Base-by-base conservation (phyloP, 1,140 invertebrate species). In the Liolophura sinensis region DNA sequence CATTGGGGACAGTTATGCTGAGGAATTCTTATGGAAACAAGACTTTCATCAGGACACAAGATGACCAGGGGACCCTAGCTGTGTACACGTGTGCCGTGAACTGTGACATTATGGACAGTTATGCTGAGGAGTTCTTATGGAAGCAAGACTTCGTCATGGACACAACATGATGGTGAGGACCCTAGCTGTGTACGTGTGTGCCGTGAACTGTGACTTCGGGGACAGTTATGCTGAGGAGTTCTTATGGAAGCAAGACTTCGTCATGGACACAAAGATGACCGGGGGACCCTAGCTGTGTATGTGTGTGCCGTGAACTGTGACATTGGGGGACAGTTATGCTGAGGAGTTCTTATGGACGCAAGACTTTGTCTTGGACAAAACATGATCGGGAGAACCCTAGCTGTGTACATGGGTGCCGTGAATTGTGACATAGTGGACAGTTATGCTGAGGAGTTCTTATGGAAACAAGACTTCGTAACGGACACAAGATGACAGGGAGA, bases 311-410 rank as follows among this genome's bases (percentile, higher is more conserved):
- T 88, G 22, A 94, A 90, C 82, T 98, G 96, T 81, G 75, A 79
- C 51, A 80, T 78, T 48, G 87, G 87, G 51, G 84, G 85, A 85
- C 60, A 85, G 84, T n/a, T 86, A 85, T 27, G 94, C 94, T 80
- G 88, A 89, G 68, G 84, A 87, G 73, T 91, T 89, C 86, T 73
- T 94, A 64, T 92, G 93, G 86, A 96, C 96, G 86, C 96, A 97
- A 87, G 94, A 97, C 85, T 89, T 48, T 48, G 22, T 47, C 7
- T n/a, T n/a, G 14, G 18, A 60, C n/a, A n/a, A n/a, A n/a, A n/a
- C n/a, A n/a, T n/a, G 95, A 98, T 84, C 97, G 97, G 94, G 93
- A 95, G 95, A 50, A 90, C 93, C 47, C 78, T 98, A 56, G 88
- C 89, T 55, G 83, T 98, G 16, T 98, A 93, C 77, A 96, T 93